Evolutionary conservation across 2,113 vertebrate genomes (phyloP).

Genomic region (Macrotis lagotis): DNA sequence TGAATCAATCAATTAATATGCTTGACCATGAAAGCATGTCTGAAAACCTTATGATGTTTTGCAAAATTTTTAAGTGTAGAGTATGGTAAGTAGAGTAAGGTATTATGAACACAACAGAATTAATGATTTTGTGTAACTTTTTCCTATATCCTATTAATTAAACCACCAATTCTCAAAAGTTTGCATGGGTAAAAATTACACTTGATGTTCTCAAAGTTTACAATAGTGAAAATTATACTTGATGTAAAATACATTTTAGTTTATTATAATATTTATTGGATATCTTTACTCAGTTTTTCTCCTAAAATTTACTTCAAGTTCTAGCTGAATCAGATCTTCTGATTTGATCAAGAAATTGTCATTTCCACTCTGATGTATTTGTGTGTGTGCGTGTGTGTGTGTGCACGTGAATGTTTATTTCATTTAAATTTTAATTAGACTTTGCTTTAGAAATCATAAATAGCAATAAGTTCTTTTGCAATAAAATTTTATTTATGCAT

Average conservation of each 20-base stretch:
- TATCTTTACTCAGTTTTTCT: constrained; percentile 35
- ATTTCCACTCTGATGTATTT: background rate
- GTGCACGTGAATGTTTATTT: background rate
- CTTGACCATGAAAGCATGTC: background rate
- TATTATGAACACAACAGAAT: constrained; percentile 18
- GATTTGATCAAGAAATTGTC: background rate
- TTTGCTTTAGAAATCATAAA: background rate
- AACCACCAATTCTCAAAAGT: background rate
- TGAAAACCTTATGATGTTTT: background rate
- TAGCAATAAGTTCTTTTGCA: background rate
- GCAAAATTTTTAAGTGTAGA: constrained; percentile 8
- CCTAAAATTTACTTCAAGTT: constrained; percentile 47
- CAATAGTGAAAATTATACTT: constrained; percentile 5
- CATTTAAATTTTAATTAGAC: background rate
- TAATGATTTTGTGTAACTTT: background rate
- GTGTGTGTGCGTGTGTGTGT: background rate
- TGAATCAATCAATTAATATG: background rate
- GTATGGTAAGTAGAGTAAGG: background rate
- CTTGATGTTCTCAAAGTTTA: constrained; percentile 14
- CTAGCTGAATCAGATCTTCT: constrained; percentile 14
- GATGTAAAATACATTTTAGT: constrained; percentile 13
- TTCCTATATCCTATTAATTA: constrained; percentile 10
- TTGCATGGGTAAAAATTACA: constrained; percentile 13
- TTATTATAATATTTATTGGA: background rate
- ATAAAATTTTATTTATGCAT: background rate